phyloP scores from a whole-genome alignment of 2,797 vertebrate genomes.

The Liasis olivaceus region DNA sequence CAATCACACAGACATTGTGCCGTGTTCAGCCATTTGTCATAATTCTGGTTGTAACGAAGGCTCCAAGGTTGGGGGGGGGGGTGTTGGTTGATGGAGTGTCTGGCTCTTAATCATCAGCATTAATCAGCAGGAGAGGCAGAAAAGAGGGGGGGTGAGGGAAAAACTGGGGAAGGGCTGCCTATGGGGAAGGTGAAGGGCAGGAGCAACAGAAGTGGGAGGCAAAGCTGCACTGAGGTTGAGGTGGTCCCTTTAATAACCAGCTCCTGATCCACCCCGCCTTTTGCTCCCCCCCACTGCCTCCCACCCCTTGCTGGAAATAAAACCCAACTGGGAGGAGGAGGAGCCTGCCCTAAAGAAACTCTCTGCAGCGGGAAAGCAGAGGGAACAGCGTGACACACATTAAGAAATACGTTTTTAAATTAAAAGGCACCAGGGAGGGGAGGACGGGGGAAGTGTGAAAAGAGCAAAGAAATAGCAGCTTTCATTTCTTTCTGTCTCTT shows the following conservation, averaged over 20 bases:
- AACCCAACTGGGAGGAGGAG: background rate
- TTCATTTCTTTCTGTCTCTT: background rate
- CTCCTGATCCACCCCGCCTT: background rate
- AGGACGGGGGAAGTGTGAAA: background rate
- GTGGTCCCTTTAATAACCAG: background rate
- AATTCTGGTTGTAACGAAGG: background rate
- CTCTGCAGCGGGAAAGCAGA: background rate
- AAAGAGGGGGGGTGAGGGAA: background rate
- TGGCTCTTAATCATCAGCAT: slow-evolving; percentile 28
- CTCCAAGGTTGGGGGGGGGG: background rate
- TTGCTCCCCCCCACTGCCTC: background rate
- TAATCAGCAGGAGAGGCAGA: background rate
- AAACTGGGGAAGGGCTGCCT: background rate
- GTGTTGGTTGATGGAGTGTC: background rate
- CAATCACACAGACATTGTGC: slow-evolving; percentile 23
- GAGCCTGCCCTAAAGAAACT: background rate
- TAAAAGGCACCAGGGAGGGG: background rate
- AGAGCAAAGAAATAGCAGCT: background rate
- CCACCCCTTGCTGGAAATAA: background rate
- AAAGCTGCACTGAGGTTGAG: background rate
- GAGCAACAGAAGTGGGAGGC: background rate
- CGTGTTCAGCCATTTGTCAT: slow-evolving; percentile 27
- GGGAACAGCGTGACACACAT: background rate
- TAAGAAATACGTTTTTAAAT: background rate
- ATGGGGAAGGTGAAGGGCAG: background rate